These are phyloP conservation scores for Phataginus tetradactyla DNA, from an alignment of 2,797 vertebrate species.

Conservation along the genomic window DNA sequence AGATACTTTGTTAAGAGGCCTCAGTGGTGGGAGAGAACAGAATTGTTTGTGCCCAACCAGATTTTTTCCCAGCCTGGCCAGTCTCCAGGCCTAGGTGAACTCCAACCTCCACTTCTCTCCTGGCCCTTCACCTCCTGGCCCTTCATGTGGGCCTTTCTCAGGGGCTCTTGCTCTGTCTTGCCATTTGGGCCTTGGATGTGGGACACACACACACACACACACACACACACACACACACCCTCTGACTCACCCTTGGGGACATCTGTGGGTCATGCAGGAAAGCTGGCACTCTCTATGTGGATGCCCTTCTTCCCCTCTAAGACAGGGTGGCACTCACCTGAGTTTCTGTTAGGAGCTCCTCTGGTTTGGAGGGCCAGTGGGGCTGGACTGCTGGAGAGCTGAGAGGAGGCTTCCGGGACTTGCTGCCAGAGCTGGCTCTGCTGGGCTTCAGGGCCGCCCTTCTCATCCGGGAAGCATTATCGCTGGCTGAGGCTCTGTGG, in stretches of 20 bases:
- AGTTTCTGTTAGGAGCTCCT: not conserved
- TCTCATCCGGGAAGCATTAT: conserved; percentile 57
- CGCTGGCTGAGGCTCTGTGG: conserved; percentile 61
- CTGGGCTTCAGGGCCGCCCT: conserved; percentile 29
- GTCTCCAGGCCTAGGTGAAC: not conserved
- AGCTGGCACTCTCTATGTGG: not conserved
- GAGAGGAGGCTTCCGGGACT: not conserved
- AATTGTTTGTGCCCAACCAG: not conserved
- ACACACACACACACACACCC: too few species aligned
- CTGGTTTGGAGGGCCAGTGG: not conserved
- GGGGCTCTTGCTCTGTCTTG: not conserved
- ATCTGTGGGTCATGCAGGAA: not conserved
- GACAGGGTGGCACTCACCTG: conserved; percentile 50
- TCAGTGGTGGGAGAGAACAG: not conserved
- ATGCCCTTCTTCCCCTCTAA: not conserved
- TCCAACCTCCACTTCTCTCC: not conserved
- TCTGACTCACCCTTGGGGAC: not conserved
- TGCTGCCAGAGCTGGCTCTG: not conserved
- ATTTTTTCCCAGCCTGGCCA: not conserved
- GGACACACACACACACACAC: not conserved
- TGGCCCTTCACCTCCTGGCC: not conserved
- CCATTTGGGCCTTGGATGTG: not conserved
- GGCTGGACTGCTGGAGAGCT: not conserved
- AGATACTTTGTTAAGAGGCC: not conserved
- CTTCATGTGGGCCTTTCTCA: not conserved